Conservation (phyloP, 2,797 vertebrate species). For the Molossus molossus region DNA sequence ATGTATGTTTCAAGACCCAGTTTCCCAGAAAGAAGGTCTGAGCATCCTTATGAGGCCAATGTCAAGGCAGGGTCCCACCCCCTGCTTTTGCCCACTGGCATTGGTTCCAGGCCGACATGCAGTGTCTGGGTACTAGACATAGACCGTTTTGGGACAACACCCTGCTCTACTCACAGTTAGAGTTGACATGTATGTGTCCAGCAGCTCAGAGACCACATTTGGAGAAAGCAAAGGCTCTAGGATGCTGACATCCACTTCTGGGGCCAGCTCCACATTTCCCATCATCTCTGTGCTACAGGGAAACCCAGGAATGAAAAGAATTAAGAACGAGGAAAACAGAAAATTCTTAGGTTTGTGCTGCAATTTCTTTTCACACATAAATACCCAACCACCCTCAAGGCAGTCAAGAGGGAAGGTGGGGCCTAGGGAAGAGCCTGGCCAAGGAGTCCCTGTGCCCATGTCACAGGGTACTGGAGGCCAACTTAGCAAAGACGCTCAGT, state of each 20-base stretch:
- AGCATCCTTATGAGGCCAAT: neutral
- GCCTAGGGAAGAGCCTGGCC: neutral
- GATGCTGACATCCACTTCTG: conserved; percentile 94
- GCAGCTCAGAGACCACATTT: conserved; percentile 94
- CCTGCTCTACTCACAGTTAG: conserved; percentile 93
- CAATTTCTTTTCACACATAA: neutral
- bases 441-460: fast-evolving
- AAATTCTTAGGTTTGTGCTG: neutral
- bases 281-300: conserved; percentile 95
- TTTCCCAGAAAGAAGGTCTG: neutral
- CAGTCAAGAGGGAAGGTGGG: neutral
- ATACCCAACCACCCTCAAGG: neutral
- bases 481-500: neutral
- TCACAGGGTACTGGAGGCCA: neutral
- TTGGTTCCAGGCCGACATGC: fast-evolving
- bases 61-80: no score
- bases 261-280: conserved; percentile 94
- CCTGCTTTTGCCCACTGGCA: no score
- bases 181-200: conserved; percentile 96
- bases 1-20: neutral
- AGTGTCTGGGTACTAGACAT: neutral
- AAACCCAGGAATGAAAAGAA: neutral
- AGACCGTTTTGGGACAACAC: neutral
- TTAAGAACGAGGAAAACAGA: neutral
- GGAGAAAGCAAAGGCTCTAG: conserved; percentile 94